Evolutionary conservation across 2,113 vertebrate species (phyloP), one percentile per base, ranked within the genome.

Genomic region (Pithys albifrons): DNA sequence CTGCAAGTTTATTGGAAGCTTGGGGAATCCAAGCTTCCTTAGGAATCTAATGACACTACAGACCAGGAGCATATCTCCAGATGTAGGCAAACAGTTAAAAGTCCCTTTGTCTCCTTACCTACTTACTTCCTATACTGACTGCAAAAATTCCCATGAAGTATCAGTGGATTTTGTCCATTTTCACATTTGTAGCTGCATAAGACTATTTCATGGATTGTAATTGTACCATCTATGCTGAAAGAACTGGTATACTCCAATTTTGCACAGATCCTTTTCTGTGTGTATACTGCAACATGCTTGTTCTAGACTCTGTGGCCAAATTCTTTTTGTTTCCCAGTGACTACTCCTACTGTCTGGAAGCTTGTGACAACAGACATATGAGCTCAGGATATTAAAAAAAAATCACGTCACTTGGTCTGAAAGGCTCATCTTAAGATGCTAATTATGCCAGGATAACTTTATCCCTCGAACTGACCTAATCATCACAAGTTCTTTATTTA

Each of bases 361-460:
- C 41, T 92, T 88, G 59, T 74, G 86, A 86, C 52, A 93, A 48
- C 92, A 94, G 91, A 91, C 76, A 1, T 84, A 91, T 52, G 77
- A 65, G 57, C 49, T 73, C 78, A 95, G 73, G 73, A 72, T 91
- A 89, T 45, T 35, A 59, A 96, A 89, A 95, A 81, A 78, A 87
- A 52, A 14, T n/a, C 73, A 87, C 77, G 62, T 96, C 94, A 93
- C 67, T 93, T 3, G 0, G 85, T 49, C 82, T 96, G 91, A 89
- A 97, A 96, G 85, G 94, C 87, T 85, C 87, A 91, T 97, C 81
- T 82, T 94, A 92, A 94, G 86, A 96, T 87, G 73, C 70, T 97
- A 96, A 96, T 97, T 95, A 95, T 93, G 70, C 87, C 46, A 89
- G 39, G 84, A 95, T 97, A 96, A 96, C 89, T 96, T 96, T 95